Conservation (phyloP, 2,888 invertebrate species). For the Liodrosophila aerea region DNA sequence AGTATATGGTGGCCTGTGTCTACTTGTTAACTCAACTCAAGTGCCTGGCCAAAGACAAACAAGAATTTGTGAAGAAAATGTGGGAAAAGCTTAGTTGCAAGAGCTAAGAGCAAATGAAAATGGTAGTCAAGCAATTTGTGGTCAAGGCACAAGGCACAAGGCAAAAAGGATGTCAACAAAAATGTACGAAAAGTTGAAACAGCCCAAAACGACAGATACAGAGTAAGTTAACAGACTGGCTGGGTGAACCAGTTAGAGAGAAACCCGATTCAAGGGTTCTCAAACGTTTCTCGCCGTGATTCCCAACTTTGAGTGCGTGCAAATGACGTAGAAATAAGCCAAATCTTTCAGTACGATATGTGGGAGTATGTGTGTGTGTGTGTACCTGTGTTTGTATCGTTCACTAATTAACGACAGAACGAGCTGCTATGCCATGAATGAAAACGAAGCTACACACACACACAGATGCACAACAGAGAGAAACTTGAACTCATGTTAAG, state of each 20-base stretch:
- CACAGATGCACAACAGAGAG: no score
- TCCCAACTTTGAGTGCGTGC: constrained; percentile 52
- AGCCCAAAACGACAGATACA: constrained; percentile 18
- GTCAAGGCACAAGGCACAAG: constrained; percentile 58
- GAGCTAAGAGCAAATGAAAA: constrained; percentile 67
- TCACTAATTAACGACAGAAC: constrained; percentile 78
- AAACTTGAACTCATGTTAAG: constrained; percentile 6
- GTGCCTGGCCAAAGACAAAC: constrained; percentile 47
- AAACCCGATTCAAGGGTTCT: constrained; percentile 6
- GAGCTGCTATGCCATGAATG: constrained; percentile 70
- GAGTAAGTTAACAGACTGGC: no score
- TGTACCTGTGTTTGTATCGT: constrained; percentile 32
- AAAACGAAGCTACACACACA: constrained; percentile 28
- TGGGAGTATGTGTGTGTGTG: constrained; percentile 27
- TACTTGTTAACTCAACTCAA: constrained; percentile 55
- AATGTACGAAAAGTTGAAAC: constrained; percentile 29
- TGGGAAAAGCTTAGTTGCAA: constrained; percentile 54
- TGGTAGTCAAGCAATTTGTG: constrained; percentile 70
- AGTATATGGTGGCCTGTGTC: constrained; percentile 18
- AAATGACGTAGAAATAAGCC: constrained; percentile 75
- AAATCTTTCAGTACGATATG: constrained; percentile 24
- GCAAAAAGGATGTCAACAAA: constrained; percentile 32
- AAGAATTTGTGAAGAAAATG: constrained; percentile 36
- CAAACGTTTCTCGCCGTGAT: constrained; percentile 8
- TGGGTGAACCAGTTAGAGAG: background rate